These are phyloP conservation scores for Drosophila nr. perissopoda DNA, from an alignment of 2,888 invertebrate species.

Conservation along the genomic window DNA sequence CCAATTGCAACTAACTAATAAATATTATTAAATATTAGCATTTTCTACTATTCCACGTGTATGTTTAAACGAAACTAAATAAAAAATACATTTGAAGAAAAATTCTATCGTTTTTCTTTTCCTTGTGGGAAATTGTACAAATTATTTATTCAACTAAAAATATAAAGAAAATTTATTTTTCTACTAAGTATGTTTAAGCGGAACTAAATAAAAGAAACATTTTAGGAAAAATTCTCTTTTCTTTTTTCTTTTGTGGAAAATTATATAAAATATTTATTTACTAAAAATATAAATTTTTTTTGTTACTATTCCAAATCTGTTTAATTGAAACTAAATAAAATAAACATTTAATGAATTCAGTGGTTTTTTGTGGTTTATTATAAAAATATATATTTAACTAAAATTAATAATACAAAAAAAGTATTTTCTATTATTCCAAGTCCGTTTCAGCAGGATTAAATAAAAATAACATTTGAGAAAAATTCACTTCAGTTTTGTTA, in stretches of 20 bases:
- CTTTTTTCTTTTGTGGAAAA: too few species aligned
- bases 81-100: constrained; percentile 39
- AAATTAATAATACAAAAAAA: too few species aligned
- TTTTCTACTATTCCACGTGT: constrained; percentile 38
- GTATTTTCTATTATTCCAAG: too few species aligned
- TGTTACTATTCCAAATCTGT: too few species aligned
- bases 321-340: constrained; percentile 30
- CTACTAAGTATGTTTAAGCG: constrained; percentile 24
- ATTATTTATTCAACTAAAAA: background rate
- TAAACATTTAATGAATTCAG: constrained; percentile 33
- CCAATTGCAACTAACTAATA: constrained; percentile 54
- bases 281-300: too few species aligned
- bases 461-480: too few species aligned
- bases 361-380: background rate
- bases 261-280: background rate
- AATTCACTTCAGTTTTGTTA: too few species aligned
- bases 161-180: constrained; percentile 12
- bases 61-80: constrained; percentile 26
- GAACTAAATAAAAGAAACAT: constrained; percentile 9
- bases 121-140: background rate
- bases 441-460: too few species aligned
- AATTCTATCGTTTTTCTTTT: background rate
- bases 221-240: too few species aligned
- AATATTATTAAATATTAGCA: constrained; percentile 52
- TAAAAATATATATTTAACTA: too few species aligned